Base-by-base conservation (phyloP, 2,888 invertebrate species). In the Thumatha senex region DNA sequence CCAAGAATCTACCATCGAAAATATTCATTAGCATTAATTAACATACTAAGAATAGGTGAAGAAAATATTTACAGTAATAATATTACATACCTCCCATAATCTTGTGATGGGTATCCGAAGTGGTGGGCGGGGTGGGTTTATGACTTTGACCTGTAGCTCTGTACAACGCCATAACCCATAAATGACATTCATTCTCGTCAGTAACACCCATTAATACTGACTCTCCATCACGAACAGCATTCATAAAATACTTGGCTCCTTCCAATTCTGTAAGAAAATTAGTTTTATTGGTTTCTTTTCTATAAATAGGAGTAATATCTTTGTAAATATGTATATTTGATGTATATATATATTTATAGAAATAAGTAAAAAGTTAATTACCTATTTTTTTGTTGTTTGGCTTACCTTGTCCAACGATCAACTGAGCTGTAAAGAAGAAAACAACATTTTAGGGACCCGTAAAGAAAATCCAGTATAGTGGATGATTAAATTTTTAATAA, bases 131-230 rank as follows among this genome's bases (percentile, higher is more conserved):
- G 1, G 98, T 97, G 7, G 99, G 99, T 84, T 99, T 99, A 89
- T 99, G 99, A 46, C 98, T 98, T 86, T 99, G 99, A 5, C 99
- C 99, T 1, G 99, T 99, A n/a, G 99, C 99, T 68, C 99, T 93
- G 86, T 99, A 99, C 93, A 99, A 94, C 1, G 99, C 99, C 96
- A 99, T 99, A 31, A 99, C 99, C 99, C 99, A 99, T 61, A 99
- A 91, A 80, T 99, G 98, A 73, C 98, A 96, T 82, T 99, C 99
- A 77, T 98, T 98, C 90, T 99, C 98, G 83, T 99, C 98, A 67
- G 98, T 97, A 70, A 98, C 97, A 7, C 98, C 98, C 92, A 96
- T 98, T 54, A 98, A 94, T 54, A 99, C 97, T 68, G 97, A 98
- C 82, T 99, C 99, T 47, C 99, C 99, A 86, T 99, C 99, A 65